Base-by-base conservation (phyloP, 2,888 invertebrate species). In the Nephrotoma appendiculata region DNA sequence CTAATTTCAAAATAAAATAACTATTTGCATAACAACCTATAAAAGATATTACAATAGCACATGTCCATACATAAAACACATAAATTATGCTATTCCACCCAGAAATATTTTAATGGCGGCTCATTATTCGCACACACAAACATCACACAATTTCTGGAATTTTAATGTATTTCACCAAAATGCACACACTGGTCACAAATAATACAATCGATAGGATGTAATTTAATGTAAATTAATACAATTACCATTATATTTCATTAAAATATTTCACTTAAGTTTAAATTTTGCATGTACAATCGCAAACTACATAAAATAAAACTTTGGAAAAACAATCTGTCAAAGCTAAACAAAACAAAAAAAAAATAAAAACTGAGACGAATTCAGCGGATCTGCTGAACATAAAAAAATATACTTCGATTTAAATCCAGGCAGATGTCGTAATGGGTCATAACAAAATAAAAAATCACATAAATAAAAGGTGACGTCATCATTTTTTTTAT, bases 401-500 rank as follows among this genome's bases (percentile, higher is more conserved):
- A 84, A 84, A 6, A 41, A 42, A 84, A 84, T 6, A 7, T 43
- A 84, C 15, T 84, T 84, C n/a, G 6, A 42, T 42, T 84, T 84
- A 84, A n/a, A 41, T 31, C 71, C 71, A 71, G 4, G 71, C 84
- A 84, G 84, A 42, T 42, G 84, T 43, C 42, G 42, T 42, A 84
- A 84, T 71, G 9, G 71, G 71, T 71, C 7, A 71, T 31, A 71
- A 71, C 71, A 71, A 83, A n/a, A 83, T 41, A 31, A 31, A 31
- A 31, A 31, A 31, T 31, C 31, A 31, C 31, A 31, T 31, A 31
- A 31, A 31, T 31, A 83, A 41, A 41, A 84, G 84, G 43, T 84
- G 84, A 84, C 84, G 84, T 84, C 84, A 84, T 84, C 84, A 84
- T 15, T 84, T 84, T 83, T 83, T 71, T 71, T 43, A 42, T 84